Evolutionary conservation across 2,888 invertebrate species (phyloP), one percentile per base, ranked within the genome.

Genomic region (Orthosia incerta): DNA sequence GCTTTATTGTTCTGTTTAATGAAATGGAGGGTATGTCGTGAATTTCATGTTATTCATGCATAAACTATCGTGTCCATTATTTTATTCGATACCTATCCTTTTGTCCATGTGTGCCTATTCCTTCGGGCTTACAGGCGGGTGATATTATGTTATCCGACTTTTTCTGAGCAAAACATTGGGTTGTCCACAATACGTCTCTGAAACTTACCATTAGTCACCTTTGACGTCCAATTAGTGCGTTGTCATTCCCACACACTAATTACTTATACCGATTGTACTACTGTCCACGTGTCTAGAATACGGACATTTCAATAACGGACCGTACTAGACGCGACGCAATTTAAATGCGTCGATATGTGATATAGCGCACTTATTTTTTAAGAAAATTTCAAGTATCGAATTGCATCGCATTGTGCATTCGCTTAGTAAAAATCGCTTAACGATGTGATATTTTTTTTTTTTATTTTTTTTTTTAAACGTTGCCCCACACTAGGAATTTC

Each of bases 161-260:
- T 39, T 53, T 46, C 20, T 26, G 2, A 12, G 4, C 18, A 5
- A 15, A 20, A 53, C 5, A 48, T 12, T 39, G 31, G 18, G 1
- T 45, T 46, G 20, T 69, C 26, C 59, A 77, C 55, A 68, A 74
- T 77, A 79, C 48, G 67, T 48, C 72, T 76, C 62, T 56, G 11
- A 65, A 75, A 79, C 73, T 86, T 80, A 59, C 65, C 76, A 92
- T 90, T 92, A 88, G 89, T 92, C 89, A 91, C 89, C 86, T 91
- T 93, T 91, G 94, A 92, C 92, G 90, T 88, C 86, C 91, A 94
- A 94, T 94, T 93, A 93, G 89, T 84, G 86, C 84, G 86, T 84
- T 92, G 93, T 93, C 87, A 82, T 87, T 83, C 91, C 91, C 90
- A 90, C 91, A 88, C 87, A 88, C 90, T 92, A 92, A 94, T 93